Base-by-base conservation (phyloP, 2,888 invertebrate species). In the Drosophila monieri region DNA sequence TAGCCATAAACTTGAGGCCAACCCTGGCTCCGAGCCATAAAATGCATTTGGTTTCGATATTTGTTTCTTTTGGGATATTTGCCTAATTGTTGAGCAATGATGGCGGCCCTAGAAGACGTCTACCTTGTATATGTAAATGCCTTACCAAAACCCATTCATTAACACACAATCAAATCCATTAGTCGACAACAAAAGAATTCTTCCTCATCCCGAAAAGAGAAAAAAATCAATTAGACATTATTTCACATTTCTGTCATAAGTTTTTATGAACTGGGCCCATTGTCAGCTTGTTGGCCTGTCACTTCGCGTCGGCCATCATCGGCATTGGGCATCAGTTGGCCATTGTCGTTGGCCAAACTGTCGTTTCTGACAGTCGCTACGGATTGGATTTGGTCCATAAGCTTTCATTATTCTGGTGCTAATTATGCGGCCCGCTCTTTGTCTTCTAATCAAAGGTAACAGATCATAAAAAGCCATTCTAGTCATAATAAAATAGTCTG, bases 141-240 rank as follows among this genome's bases (percentile, higher is more conserved):
- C 46, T 39, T 23, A 23, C 30, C 62, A 46, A 23, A 12, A 12
- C 49, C 41, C 81, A 83, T 83, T 83, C 81, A 83, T 83, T 83
- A 83, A 85, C 81, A 83, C 76, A 83, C 81, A 83, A 83, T 83
- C 85, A 83, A 81, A 77, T 81, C 81, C 81, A 83, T 83, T 83
- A 83, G 85, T 52, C 41, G 27, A 70, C 15, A 60, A 51, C 59
- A 81, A 74, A 51, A 71, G 55, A 57, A 69, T 53, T 70, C 61
- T 53, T 59, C 39, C 67, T 62, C 53, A 18, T 21, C 35, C 18
- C 32, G 12, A 67, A 47, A 41, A 43, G 76, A 79, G 84, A 76
- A 48, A 48, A 79, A 79, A 81, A 77, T 83, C 81, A 83, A 83
- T 83, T 83, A 83, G 74, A 81, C 71, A 85, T 69, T 72, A 76